These are phyloP conservation scores for Hymenopus coronatus DNA, from an alignment of 2,888 invertebrate species.

Conservation along the genomic window DNA sequence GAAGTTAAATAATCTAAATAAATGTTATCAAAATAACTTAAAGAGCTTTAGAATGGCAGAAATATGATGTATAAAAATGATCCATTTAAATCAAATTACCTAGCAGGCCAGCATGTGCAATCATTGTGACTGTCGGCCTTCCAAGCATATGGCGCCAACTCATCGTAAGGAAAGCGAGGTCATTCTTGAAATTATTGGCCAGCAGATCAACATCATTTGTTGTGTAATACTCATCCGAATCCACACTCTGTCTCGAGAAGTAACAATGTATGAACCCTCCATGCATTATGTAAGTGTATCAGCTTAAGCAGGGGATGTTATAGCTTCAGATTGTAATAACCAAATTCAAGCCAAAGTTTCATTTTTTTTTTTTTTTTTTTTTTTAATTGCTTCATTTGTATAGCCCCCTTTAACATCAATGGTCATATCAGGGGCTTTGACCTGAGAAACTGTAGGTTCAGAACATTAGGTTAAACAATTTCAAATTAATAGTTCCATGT, in stretches of 20 bases:
- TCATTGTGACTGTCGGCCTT: slow-evolving; percentile 88
- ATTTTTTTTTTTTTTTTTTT: too few relatives aligned
- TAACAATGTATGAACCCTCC: background rate
- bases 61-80: background rate
- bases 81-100: slow-evolving; percentile 56
- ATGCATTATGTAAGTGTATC: background rate
- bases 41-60: background rate
- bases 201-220: slow-evolving; percentile 93
- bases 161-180: slow-evolving; percentile 92
- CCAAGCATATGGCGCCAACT: slow-evolving; percentile 97
- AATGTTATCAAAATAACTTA: too few relatives aligned
- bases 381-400: too few relatives aligned
- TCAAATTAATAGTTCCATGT: background rate
- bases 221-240: slow-evolving; percentile 93
- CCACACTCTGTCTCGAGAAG: slow-evolving; percentile 71
- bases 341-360: background rate
- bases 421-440: too few relatives aligned
- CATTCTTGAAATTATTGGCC: slow-evolving; percentile 89
- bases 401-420: too few relatives aligned
- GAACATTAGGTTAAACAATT: too few relatives aligned
- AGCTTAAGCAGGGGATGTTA: background rate
- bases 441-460: too few relatives aligned
- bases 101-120: slow-evolving; percentile 79
- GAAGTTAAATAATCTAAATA: too few relatives aligned
- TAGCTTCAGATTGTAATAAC: background rate